Evolutionary conservation across 2,888 invertebrate species (phyloP).

Genomic region (Hyposoter didymator): DNA sequence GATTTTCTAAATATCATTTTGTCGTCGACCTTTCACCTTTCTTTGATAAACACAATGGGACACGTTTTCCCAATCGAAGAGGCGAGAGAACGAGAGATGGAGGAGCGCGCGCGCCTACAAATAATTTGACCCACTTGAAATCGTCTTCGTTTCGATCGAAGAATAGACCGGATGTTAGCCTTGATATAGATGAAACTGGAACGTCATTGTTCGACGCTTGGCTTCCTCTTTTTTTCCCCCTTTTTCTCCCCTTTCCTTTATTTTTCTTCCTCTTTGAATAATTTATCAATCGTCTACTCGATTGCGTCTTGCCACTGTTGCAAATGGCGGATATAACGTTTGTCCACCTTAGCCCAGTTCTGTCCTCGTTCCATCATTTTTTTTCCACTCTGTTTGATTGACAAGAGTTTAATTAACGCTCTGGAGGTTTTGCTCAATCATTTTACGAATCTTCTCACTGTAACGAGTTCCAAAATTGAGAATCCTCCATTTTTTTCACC

Average conservation of each 20-base stretch:
- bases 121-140: conserved; percentile 68
- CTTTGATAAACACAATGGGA: conserved; percentile 21
- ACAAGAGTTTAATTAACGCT: not conserved
- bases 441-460: not conserved
- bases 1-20: conserved; percentile 21
- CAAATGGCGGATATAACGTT: conserved; percentile 15
- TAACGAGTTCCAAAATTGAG: not conserved
- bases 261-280: conserved; percentile 69
- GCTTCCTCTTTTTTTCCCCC: not conserved
- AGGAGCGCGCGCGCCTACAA: conserved; percentile 52
- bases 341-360: conserved; percentile 12
- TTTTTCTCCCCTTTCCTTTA: not conserved
- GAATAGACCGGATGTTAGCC: conserved; percentile 74
- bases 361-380: conserved; percentile 14
- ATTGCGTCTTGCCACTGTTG: conserved; percentile 6
- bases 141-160: conserved; percentile 58
- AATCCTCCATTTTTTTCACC: not conserved
- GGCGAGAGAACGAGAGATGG: conserved; percentile 23
- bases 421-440: not conserved
- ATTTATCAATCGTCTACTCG: conserved; percentile 71
- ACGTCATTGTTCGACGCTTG: conserved; percentile 73
- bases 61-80: conserved; percentile 10
- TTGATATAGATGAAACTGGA: conserved; percentile 75
- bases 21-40: conserved; percentile 3
- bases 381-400: not conserved